A percentile compares a stretch with the other conserved stretches of the same genome.
phyloP scores from a whole-genome alignment of 2,797 vertebrate genomes.

The Helicolenus hilgendorfi region DNA sequence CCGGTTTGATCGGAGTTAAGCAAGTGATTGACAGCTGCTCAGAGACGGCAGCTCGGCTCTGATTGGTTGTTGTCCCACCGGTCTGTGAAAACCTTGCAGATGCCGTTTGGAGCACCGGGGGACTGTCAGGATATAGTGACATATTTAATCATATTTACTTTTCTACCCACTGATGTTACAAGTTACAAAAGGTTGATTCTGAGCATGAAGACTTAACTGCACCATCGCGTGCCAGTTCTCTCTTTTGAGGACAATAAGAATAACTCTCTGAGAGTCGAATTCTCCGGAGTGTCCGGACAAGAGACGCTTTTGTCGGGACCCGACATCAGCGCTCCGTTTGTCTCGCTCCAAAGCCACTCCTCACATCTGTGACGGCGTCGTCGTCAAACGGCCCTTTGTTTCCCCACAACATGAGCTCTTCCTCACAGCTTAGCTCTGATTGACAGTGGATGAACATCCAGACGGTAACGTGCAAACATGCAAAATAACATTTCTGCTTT shows the following conservation, averaged over 20 bases:
- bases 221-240: not conserved
- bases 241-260: not conserved
- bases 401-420: slow-evolving; percentile 1
- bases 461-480: not conserved
- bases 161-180: too few species aligned
- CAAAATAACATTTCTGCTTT: not conserved
- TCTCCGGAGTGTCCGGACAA: slow-evolving; percentile 12
- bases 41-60: too few species aligned
- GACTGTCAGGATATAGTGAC: too few species aligned
- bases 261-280: not conserved
- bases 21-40: too few species aligned
- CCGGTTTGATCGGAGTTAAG: too few species aligned
- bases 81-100: too few species aligned
- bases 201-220: not conserved
- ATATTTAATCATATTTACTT: too few species aligned
- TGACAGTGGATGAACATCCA: slow-evolving; percentile 21
- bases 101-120: too few species aligned
- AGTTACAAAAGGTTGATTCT: not conserved
- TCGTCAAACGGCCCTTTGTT: slow-evolving; percentile 57
- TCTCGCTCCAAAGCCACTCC: not conserved
- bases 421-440: not conserved
- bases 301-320: slow-evolving; percentile 27
- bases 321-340: not conserved
- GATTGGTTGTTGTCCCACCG: too few species aligned
- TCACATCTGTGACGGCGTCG: not conserved